These are phyloP conservation scores for Actenoides hombroni DNA, from an alignment of 2,113 vertebrate genomes.

Conservation along the genomic window DNA sequence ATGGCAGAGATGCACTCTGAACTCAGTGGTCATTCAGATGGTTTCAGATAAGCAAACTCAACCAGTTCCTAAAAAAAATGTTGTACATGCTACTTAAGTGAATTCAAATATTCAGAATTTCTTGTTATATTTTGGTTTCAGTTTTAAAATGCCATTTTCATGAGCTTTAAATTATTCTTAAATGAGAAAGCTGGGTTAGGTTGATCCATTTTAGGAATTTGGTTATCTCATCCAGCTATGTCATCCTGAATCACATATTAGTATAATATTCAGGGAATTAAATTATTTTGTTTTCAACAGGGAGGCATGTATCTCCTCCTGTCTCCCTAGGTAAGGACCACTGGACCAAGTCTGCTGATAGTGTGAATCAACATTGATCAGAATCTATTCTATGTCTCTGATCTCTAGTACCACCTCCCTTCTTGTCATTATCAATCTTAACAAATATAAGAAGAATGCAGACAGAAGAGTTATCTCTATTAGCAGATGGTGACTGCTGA, in stretches of 20 bases:
- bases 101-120: neutral
- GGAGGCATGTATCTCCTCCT: neutral
- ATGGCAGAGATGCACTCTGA: neutral
- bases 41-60: neutral
- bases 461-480: neutral
- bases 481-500: neutral
- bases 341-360: neutral
- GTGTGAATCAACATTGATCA: neutral
- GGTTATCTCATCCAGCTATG: conserved; percentile 44
- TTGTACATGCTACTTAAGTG: neutral
- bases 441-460: neutral
- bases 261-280: conserved; percentile 45
- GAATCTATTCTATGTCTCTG: neutral
- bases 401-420: neutral
- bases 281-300: conserved; percentile 42
- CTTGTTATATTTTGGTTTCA: neutral
- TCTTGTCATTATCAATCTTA: neutral
- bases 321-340: neutral
- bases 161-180: conserved; percentile 10
- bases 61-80: neutral
- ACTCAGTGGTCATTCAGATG: neutral
- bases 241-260: conserved; percentile 51
- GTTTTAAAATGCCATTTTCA: neutral
- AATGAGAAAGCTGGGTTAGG: conserved; percentile 15
- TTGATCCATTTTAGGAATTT: conserved; percentile 52